phyloP scores from a whole-genome alignment of 2,113 vertebrate species.

The Nansenia antarctica region DNA sequence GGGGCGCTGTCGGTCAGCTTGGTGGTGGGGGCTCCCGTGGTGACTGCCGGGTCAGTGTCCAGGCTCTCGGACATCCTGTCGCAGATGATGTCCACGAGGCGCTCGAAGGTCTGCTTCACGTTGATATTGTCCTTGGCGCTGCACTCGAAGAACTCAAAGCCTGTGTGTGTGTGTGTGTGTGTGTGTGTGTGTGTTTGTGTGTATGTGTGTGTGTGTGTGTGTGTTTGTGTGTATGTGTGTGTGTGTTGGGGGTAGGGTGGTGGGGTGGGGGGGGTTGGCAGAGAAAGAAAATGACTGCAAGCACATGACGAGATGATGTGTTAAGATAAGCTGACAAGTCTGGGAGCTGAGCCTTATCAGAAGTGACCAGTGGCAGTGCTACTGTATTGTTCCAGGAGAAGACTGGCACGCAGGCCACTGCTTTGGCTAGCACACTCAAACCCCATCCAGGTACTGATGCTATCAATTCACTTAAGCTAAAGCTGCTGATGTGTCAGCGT shows the following conservation, averaged over 20 bases:
- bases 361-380: background rate
- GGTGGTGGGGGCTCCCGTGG: constrained; percentile 85
- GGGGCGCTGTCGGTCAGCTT: constrained; percentile 89
- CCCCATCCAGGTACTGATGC: background rate
- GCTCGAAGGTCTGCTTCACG: constrained; percentile 96
- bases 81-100: constrained; percentile 95
- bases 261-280: background rate
- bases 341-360: background rate
- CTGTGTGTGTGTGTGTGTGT: constrained; percentile 70
- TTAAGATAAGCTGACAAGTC: background rate
- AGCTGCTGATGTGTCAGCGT: no score
- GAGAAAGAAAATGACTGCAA: background rate
- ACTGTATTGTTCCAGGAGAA: background rate
- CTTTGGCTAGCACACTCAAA: background rate
- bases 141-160: constrained; percentile 97
- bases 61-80: constrained; percentile 97
- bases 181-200: no score
- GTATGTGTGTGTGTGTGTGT: background rate
- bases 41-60: constrained; percentile 84
- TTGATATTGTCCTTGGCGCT: constrained; percentile 98
- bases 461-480: background rate
- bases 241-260: background rate
- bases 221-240: background rate
- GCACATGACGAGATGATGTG: no score
- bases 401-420: background rate